Evolutionary conservation across 2,113 vertebrate genomes (phyloP), one percentile per base, ranked within the genome.

Genomic region (Oryzias curvinotus): DNA sequence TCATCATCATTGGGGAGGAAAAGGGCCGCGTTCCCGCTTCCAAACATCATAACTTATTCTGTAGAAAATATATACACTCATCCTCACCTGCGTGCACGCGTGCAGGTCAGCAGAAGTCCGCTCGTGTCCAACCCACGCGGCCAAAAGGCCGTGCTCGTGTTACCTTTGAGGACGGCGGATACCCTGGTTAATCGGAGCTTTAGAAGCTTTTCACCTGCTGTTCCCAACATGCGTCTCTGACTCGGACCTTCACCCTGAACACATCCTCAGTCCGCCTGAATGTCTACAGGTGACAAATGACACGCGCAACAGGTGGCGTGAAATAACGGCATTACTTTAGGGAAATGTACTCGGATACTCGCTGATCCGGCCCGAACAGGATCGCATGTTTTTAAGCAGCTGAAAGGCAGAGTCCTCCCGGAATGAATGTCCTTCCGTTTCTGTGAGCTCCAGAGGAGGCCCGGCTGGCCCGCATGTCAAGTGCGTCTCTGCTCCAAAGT

Each of bases 11-110:
- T 10, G 41, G 73, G 58, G 83, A n/a, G 45, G 47, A 36, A 36
- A 1, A 30, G 28, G 28, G 8, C 30, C 30, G 8, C 30, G 8
- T 12, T 2, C 36, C 36, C 8, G n/a, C 45, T 90, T 86, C 84
- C 18, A 73, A 91, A 91, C 91, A 87, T 91, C 90, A 95, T 95
- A 96, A 96, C 92, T 96, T 95, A 96, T 88, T 95, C 91, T 91
- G 94, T 96, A 98, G 93, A 97, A 96, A 97, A 98, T 94, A 95
- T 93, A 92, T 94, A 92, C 36, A 36, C 30, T 12, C 94, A 87
- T 93, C 92, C 92, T 93, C 84, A 93, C 88, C 86, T 89, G 68
- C 76, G 76, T 92, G 17, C 36, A 91, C 91, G 6, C 51, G 28
- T 36, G 36, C 36, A 36, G 36, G 36, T 36, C 36, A 93, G 87